Base-by-base conservation (phyloP, 2,888 invertebrate genomes). In the Scotopteryx bipunctaria region DNA sequence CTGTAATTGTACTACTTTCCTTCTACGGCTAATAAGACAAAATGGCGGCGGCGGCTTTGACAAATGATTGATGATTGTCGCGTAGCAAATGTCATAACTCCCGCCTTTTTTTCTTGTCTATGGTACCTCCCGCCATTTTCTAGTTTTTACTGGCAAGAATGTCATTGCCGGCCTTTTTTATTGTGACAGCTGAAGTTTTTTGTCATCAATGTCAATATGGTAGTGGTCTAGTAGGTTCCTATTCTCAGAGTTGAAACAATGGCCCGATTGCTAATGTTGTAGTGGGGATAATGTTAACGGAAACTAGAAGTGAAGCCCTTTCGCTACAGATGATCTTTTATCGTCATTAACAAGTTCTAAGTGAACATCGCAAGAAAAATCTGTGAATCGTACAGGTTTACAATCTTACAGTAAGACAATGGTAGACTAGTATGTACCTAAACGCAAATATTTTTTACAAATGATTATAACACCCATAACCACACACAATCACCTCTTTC, bases 11-110 rank as follows among this genome's bases (percentile, higher is more conserved):
- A 58, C 76, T 68, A 63, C 67, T 67, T 72, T 68, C 83, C 82
- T 72, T 81, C 63, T 83, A 81, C 67, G 82, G 83, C 67, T 83
- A 83, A 85, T 81, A 77, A 70, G 75, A 71, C 82, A 83, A 84
- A 73, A 85, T 84, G 83, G 82, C 79, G 76, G 63, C 63, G 54
- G 54, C 54, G 31, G 63, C 67, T 78, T 78, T 81, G 82, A 82
- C 81, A 76, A 66, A 79, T 83, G 81, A 84, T 83, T 78, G 76
- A 83, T 80, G 72, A 65, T 69, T 71, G 67, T 71, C 69, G 57
- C 68, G 69, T 58, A 57, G 64, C 65, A 78, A 82, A 84, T 79
- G 84, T 83, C 83, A 81, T 63, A 59, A 53, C 58, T 62, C 57
- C 54, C 64, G 56, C 61, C 59, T 59, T 57, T 61, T n/a, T 64